A percentile compares a stretch with the other conserved stretches of the same genome.
Evolutionary conservation across 2,113 vertebrate genomes (phyloP).

Genomic region (Otus sunia): DNA sequence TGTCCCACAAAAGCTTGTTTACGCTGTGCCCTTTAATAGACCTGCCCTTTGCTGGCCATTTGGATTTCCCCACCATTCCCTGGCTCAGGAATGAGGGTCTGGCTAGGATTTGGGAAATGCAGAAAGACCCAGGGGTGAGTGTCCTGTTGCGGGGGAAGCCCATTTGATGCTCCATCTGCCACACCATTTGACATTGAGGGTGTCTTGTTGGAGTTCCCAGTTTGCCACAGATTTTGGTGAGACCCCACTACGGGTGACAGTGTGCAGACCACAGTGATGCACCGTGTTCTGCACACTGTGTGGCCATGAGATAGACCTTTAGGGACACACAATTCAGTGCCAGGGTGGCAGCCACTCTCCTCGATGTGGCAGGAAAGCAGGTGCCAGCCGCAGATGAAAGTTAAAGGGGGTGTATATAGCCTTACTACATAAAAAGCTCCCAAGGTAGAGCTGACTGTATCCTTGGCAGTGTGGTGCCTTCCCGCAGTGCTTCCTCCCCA

Average conservation of each 20-base stretch:
- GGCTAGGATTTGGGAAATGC: neutral
- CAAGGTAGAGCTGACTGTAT: neutral
- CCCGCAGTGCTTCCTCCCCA: fast-evolving
- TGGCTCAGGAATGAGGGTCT: neutral
- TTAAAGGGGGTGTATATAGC: neutral
- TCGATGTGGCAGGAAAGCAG: neutral
- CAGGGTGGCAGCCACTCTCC: neutral
- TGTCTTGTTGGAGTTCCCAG: neutral
- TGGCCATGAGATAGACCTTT: fast-evolving
- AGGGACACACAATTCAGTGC: neutral
- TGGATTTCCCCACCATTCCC: neutral
- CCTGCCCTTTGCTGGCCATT: conserved; percentile 8
- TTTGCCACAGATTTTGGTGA: neutral
- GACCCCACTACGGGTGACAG: fast-evolving
- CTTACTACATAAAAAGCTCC: neutral
- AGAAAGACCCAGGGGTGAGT: neutral
- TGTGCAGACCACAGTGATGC: fast-evolving
- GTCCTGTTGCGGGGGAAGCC: neutral
- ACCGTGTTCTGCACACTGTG: fast-evolving
- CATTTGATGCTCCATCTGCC: neutral
- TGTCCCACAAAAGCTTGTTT: neutral
- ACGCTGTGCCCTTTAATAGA: neutral
- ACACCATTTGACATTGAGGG: neutral
- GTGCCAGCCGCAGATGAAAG: fast-evolving
- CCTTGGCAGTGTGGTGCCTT: neutral